A percentile compares a stretch with the other conserved stretches of the same genome.
These are phyloP conservation scores for Sebastiscus albofasciatus DNA, from an alignment of 2,797 vertebrate genomes.

Conservation along the genomic window DNA sequence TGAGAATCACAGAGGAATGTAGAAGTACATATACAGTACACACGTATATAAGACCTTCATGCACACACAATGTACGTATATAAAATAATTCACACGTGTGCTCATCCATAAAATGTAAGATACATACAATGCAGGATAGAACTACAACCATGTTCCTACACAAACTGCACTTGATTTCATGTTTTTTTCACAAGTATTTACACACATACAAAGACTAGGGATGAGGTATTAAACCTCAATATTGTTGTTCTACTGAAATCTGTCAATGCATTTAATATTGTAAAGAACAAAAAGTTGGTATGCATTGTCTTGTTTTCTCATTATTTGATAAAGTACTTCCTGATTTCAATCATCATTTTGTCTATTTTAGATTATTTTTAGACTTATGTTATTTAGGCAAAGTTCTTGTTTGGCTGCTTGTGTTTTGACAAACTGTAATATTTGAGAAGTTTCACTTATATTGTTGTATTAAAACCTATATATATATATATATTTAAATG, in stretches of 20 bases:
- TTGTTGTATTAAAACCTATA: neutral
- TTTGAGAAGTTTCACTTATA: neutral
- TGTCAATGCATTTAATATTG: neutral
- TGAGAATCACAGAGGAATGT: neutral
- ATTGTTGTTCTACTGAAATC: neutral
- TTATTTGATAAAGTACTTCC: neutral
- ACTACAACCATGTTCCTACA: neutral
- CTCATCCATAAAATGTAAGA: neutral
- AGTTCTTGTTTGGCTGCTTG: neutral
- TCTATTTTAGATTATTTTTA: neutral
- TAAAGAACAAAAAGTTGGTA: neutral
- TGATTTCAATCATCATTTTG: neutral
- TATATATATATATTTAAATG: neutral
- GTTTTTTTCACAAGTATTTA: neutral
- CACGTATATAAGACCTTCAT: neutral
- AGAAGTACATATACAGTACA: neutral
- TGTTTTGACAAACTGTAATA: neutral
- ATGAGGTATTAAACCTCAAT: neutral
- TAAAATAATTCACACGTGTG: neutral
- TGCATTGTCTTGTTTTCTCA: neutral
- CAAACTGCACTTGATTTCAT: neutral
- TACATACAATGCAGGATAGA: neutral
- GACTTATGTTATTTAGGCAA: neutral
- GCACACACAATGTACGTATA: neutral
- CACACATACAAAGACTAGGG: neutral